phyloP scores from a whole-genome alignment of 2,797 vertebrate species.

The Manis pentadactyla region DNA sequence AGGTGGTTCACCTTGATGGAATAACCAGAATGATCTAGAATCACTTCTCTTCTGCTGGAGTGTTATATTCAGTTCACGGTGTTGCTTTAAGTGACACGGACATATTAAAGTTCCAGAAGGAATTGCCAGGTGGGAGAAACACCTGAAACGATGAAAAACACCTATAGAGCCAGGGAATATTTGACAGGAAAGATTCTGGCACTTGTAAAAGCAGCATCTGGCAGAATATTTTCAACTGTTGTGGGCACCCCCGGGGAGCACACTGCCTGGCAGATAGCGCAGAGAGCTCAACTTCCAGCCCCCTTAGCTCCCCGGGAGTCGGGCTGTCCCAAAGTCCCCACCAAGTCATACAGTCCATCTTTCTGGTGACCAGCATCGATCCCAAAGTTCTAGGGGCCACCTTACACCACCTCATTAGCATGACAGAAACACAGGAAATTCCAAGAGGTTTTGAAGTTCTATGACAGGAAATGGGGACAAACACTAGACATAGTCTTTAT shows the following conservation, averaged over 20 bases:
- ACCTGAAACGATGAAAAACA: not conserved
- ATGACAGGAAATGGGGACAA: not conserved
- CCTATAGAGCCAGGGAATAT: not conserved
- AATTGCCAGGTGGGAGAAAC: not conserved
- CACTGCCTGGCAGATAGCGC: too few relatives aligned
- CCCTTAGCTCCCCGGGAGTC: not conserved
- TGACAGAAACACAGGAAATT: not conserved
- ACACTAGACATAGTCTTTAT: not conserved
- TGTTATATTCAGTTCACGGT: not conserved
- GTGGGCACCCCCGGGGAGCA: too few relatives aligned
- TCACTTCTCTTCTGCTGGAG: not conserved
- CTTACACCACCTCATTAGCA: not conserved
- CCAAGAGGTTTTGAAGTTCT: not conserved
- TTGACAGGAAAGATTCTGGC: not conserved
- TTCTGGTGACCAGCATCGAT: not conserved
- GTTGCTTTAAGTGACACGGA: not conserved
- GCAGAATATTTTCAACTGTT: not conserved
- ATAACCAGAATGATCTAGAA: not conserved
- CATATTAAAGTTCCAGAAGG: not conserved
- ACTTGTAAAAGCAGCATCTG: not conserved
- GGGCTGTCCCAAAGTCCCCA: not conserved
- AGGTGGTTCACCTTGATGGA: not conserved
- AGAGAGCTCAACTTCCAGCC: not conserved
- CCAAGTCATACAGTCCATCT: too few relatives aligned
- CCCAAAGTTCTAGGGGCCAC: not conserved